Percentiles rank a stretch among this genome's conserved stretches.
These are phyloP conservation scores for Bellardia bayeri DNA, from an alignment of 2,888 invertebrate genomes.

Conservation along the genomic window DNA sequence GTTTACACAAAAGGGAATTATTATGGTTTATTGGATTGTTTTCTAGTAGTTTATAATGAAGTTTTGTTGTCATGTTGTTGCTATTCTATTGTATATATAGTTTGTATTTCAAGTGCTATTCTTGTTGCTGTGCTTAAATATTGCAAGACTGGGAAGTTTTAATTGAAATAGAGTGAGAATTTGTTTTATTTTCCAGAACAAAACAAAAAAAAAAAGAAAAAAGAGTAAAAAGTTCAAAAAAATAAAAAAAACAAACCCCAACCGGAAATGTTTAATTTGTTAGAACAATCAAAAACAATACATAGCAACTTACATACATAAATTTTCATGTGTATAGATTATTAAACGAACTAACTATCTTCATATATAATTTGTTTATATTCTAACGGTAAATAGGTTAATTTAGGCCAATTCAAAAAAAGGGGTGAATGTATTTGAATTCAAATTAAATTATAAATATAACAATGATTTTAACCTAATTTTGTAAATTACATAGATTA, in stretches of 20 bases:
- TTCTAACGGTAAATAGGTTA: constrained; percentile 51
- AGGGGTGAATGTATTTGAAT: constrained; percentile 18
- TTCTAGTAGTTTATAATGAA: constrained; percentile 32
- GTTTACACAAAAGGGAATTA: constrained; percentile 62
- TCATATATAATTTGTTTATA: constrained; percentile 13
- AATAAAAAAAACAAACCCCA: background rate
- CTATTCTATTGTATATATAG: constrained; percentile 6
- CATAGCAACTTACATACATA: background rate
- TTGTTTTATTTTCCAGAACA: constrained; percentile 36
- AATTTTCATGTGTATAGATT: background rate
- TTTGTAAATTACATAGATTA: background rate
- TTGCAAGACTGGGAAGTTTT: constrained; percentile 34
- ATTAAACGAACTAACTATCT: background rate
- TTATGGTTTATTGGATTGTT: constrained; percentile 71
- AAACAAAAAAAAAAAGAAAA: constrained; percentile 22
- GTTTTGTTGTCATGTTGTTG: constrained; percentile 56
- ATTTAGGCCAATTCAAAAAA: constrained; percentile 15
- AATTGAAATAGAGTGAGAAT: constrained; percentile 57
- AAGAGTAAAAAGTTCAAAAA: background rate
- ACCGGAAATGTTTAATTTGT: constrained; percentile 58
- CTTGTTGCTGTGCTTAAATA: constrained; percentile 8
- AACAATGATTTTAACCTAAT: background rate
- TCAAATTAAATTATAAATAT: constrained; percentile 1
- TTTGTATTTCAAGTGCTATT: constrained; percentile 43
- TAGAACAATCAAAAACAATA: constrained; percentile 25